Percentiles rank a stretch among this genome's conserved stretches.
These are phyloP conservation scores for Chaetops frenatus DNA, from an alignment of 2,113 vertebrate species.

Conservation along the genomic window DNA sequence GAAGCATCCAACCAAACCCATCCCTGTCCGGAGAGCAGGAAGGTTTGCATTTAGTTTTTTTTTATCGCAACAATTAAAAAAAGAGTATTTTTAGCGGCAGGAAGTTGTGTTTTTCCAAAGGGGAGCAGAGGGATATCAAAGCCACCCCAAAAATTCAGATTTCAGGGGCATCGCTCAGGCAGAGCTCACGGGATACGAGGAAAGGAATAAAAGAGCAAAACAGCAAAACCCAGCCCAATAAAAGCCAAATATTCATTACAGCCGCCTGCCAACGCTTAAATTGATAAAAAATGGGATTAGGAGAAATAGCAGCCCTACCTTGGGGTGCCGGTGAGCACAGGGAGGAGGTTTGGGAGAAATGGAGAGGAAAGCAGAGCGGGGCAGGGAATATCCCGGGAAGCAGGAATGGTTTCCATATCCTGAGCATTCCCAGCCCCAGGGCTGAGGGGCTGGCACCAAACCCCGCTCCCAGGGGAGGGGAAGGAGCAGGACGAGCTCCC, in stretches of 20 bases:
- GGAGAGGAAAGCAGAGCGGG: not conserved
- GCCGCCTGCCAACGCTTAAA: not conserved
- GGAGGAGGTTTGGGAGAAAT: not conserved
- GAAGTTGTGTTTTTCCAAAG: rapidly evolving
- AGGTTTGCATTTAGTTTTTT: rapidly evolving
- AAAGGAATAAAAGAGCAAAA: not conserved
- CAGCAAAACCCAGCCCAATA: not conserved
- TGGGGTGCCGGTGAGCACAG: not conserved
- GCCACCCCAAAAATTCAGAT: not conserved
- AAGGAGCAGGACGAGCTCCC: not conserved
- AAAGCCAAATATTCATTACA: not conserved
- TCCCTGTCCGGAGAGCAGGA: rapidly evolving
- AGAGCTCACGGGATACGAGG: not conserved
- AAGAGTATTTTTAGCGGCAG: not conserved
- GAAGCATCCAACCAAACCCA: not conserved
- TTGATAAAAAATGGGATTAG: rapidly evolving
- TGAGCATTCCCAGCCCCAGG: not conserved
- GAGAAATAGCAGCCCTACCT: not conserved
- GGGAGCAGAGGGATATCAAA: not conserved
- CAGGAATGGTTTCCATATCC: not conserved
- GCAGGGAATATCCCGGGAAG: not conserved
- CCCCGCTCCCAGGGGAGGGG: not conserved
- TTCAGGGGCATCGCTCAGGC: not conserved
- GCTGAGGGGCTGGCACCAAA: not conserved
- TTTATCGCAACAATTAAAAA: not conserved